Evolutionary conservation across 2,888 invertebrate genomes (phyloP).

Genomic region (Chrysolina haemoptera): DNA sequence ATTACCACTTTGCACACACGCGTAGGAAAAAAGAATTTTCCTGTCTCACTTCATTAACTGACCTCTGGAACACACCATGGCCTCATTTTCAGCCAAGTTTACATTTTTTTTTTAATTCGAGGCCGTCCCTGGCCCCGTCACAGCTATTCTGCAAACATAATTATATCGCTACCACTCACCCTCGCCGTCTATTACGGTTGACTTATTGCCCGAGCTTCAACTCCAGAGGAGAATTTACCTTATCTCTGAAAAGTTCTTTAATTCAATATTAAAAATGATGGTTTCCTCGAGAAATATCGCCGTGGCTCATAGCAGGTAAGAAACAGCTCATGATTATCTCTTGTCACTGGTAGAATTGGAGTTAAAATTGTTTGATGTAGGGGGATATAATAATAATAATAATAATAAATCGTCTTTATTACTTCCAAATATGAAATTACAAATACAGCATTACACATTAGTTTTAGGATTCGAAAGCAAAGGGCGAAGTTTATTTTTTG

Average conservation of each 20-base stretch:
- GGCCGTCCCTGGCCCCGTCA: slow-evolving; percentile 31
- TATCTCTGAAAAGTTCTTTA: slow-evolving; percentile 39
- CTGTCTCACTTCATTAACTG: too few relatives aligned
- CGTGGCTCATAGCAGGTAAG: not conserved
- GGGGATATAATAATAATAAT: too few relatives aligned
- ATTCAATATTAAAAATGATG: slow-evolving; percentile 35
- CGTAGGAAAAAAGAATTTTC: too few relatives aligned
- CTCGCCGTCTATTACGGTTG: slow-evolving; percentile 37
- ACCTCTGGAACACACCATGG: too few relatives aligned
- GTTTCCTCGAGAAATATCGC: not conserved
- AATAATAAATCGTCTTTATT: too few relatives aligned
- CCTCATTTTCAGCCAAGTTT: too few relatives aligned
- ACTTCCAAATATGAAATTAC: too few relatives aligned
- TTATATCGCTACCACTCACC: slow-evolving; percentile 41
- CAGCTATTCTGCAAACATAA: slow-evolving; percentile 35
- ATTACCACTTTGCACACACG: too few relatives aligned
- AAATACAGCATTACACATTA: too few relatives aligned
- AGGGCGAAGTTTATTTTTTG: too few relatives aligned
- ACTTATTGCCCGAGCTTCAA: slow-evolving; percentile 37
- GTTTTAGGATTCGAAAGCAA: too few relatives aligned
- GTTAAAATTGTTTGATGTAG: not conserved
- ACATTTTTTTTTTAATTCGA: not conserved
- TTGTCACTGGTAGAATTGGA: not conserved
- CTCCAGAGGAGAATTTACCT: slow-evolving; percentile 35
- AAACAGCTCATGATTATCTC: slow-evolving; percentile 11